A percentile compares a stretch with the other conserved stretches of the same genome.
phyloP scores from a whole-genome alignment of 2,888 invertebrate genomes.

The Dendrolimus pini region DNA sequence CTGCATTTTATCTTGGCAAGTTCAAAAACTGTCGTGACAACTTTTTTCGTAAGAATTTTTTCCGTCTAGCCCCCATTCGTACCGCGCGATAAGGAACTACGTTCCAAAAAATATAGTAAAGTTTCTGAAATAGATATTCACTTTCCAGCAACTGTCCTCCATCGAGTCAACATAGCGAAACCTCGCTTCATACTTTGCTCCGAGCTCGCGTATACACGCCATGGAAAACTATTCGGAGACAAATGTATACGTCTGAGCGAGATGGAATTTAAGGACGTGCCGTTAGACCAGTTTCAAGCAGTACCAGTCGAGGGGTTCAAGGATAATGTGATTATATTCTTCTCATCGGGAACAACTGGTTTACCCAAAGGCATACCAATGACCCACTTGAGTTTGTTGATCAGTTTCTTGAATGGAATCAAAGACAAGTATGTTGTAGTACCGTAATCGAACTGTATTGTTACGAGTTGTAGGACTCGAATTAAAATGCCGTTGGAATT shows the following conservation, averaged over 20 bases:
- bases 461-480: no score
- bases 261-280: slow-evolving; percentile 4
- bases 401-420: not conserved
- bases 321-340: not conserved
- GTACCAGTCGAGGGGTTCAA: slow-evolving; percentile 2
- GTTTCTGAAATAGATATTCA: no score
- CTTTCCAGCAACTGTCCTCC: slow-evolving; percentile 20
- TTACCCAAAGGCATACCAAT: slow-evolving; percentile 3
- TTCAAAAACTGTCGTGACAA: no score
- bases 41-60: no score
- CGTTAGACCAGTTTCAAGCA: not conserved
- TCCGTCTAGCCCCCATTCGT: no score
- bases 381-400: slow-evolving; percentile 10
- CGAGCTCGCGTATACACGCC: slow-evolving; percentile 10
- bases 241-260: slow-evolving; percentile 8
- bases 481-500: no score
- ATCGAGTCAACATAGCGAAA: slow-evolving; percentile 18
- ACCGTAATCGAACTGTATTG: no score
- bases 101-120: no score
- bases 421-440: no score
- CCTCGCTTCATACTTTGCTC: slow-evolving; percentile 30
- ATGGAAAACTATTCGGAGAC: slow-evolving; percentile 12
- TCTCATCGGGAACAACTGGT: slow-evolving; percentile 3
- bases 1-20: no score
- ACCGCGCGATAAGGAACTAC: no score